Conservation (phyloP, 1,140 invertebrate genomes). For the Drosophila tristis region DNA sequence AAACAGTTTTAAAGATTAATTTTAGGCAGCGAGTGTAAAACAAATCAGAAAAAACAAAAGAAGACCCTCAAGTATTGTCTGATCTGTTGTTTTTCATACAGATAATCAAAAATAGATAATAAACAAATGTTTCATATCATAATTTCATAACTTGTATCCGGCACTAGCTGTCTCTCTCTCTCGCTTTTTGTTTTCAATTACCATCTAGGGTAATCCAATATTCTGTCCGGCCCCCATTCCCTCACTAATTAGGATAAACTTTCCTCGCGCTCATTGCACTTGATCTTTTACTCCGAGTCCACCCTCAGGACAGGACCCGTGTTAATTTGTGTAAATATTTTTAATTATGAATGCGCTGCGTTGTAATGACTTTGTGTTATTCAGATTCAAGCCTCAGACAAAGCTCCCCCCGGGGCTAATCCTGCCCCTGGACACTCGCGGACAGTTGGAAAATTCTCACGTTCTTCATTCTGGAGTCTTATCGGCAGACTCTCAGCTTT, state of each 20-base stretch:
- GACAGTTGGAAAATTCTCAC: slow-evolving; percentile 66
- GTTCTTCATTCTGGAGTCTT: slow-evolving; percentile 46
- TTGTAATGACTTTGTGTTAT: slow-evolving; percentile 77
- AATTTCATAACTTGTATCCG: too few species aligned
- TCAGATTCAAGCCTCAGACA: slow-evolving; percentile 13
- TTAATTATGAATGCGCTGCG: slow-evolving; percentile 71
- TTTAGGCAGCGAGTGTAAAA: neutral
- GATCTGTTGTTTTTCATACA: too few species aligned
- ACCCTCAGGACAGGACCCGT: slow-evolving; percentile 1
- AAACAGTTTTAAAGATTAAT: too few species aligned
- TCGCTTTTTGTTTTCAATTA: neutral
- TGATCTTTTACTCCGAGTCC: neutral
- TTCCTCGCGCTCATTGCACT: slow-evolving; percentile 53
- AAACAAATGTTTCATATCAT: too few species aligned
- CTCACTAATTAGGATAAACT: slow-evolving; percentile 55
- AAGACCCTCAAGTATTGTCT: too few species aligned
- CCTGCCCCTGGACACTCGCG: slow-evolving; percentile 21
- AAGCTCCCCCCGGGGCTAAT: neutral
- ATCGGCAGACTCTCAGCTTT: slow-evolving; percentile 37
- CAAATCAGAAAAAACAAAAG: too few species aligned
- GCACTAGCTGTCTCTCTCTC: neutral
- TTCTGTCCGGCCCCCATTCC: neutral
- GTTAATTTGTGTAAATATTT: slow-evolving; percentile 65
- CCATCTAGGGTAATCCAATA: slow-evolving; percentile 2
- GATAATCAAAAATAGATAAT: too few species aligned